phyloP scores from a whole-genome alignment of 2,888 invertebrate species.

The Orgyia antiqua region DNA sequence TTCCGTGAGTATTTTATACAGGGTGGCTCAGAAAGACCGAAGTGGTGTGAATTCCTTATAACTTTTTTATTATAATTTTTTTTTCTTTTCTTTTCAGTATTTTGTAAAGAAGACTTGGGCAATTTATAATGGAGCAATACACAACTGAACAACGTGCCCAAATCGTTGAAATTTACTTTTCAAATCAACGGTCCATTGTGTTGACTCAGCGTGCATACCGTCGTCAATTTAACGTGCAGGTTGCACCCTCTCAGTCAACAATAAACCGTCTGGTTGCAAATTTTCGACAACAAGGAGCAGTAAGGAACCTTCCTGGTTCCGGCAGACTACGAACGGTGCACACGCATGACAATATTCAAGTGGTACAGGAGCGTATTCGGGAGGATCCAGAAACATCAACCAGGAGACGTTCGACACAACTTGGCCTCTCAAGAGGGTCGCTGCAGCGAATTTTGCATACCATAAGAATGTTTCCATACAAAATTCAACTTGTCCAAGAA shows the following conservation, averaged over 20 bases:
- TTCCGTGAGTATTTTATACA: too few relatives aligned
- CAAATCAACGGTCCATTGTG: neutral
- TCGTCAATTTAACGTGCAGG: neutral
- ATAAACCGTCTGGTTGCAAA: neutral
- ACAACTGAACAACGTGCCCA: neutral
- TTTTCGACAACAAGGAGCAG: neutral
- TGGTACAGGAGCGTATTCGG: too few relatives aligned
- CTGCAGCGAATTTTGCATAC: slow-evolving; percentile 5
- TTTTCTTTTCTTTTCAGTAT: neutral
- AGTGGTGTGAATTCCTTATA: too few relatives aligned
- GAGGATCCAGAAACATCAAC: slow-evolving; percentile 1
- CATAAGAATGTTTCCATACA: slow-evolving; percentile 1
- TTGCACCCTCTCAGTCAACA: neutral
- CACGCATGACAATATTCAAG: neutral
- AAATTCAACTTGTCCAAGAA: slow-evolving; percentile 4
- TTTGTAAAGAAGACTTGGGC: neutral
- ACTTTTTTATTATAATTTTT: too few relatives aligned
- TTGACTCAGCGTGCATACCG: neutral
- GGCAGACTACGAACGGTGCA: neutral
- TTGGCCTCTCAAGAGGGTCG: slow-evolving; percentile 2
- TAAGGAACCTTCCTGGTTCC: neutral
- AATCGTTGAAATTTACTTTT: neutral
- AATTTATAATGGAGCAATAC: neutral
- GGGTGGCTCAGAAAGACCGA: too few relatives aligned
- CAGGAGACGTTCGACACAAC: neutral